Evolutionary conservation across 2,797 vertebrate species (phyloP).

Genomic region (Orestias chungarensis): DNA sequence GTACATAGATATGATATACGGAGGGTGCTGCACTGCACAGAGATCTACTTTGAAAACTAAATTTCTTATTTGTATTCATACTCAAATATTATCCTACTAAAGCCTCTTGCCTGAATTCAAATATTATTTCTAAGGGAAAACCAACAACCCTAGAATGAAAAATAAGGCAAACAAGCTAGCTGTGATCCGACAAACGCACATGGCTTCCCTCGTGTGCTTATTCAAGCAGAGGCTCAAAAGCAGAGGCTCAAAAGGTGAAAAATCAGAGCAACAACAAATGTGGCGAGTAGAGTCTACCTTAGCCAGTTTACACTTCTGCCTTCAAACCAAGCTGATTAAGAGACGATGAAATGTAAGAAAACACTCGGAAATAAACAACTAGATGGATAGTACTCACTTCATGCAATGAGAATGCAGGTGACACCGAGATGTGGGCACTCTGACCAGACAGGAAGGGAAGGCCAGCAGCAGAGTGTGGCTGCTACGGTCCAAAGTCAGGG

Average conservation of each 20-base stretch:
- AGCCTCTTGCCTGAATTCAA: slow-evolving; percentile 15
- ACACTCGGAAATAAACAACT: not conserved
- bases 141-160: slow-evolving; percentile 22
- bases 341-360: slow-evolving; percentile 13
- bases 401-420: slow-evolving; percentile 93
- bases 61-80: slow-evolving; percentile 27
- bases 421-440: slow-evolving; percentile 91
- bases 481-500: slow-evolving; percentile 86
- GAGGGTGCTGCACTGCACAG: slow-evolving; percentile 14
- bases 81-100: slow-evolving; percentile 13
- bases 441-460: slow-evolving; percentile 91
- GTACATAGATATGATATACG: slow-evolving; percentile 27
- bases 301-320: slow-evolving; percentile 13
- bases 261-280: slow-evolving; percentile 16
- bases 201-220: not conserved
- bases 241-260: slow-evolving; percentile 1
- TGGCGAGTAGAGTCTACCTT: slow-evolving; percentile 13
- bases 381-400: slow-evolving; percentile 83
- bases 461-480: slow-evolving; percentile 89
- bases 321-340: slow-evolving; percentile 17
- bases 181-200: slow-evolving; percentile 33
- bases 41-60: slow-evolving; percentile 17
- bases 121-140: slow-evolving; percentile 22
- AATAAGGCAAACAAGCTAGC: slow-evolving; percentile 19
- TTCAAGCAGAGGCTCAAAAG: slow-evolving; percentile 15